Percentiles rank a stretch among this genome's conserved stretches.
These are phyloP conservation scores for Gortyna flavago DNA, from an alignment of 2,888 invertebrate genomes.

Conservation along the genomic window DNA sequence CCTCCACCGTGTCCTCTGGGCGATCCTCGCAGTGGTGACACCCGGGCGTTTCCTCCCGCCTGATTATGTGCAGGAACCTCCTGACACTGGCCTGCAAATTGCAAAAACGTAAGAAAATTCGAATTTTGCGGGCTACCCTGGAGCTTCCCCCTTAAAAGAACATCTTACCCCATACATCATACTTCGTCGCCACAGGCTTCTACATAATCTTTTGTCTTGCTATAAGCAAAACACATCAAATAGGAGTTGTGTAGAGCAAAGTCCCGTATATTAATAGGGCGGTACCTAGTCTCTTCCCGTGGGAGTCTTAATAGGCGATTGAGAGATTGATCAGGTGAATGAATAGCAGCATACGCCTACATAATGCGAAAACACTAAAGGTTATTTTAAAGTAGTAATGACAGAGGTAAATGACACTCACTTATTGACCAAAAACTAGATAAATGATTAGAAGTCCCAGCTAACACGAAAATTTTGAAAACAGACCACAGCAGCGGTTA, in stretches of 20 bases:
- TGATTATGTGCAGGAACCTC: too few species aligned
- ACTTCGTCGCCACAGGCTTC: not conserved
- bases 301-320: slow-evolving; percentile 50
- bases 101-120: not conserved
- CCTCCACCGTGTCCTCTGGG: too few species aligned
- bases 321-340: slow-evolving; percentile 38
- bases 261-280: slow-evolving; percentile 30
- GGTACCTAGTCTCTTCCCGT: slow-evolving; percentile 36
- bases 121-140: not conserved
- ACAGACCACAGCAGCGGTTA: slow-evolving; percentile 6
- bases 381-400: slow-evolving; percentile 23
- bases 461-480: not conserved
- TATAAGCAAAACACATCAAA: slow-evolving; percentile 16
- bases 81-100: too few species aligned
- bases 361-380: slow-evolving; percentile 20
- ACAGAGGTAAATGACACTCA: slow-evolving; percentile 1
- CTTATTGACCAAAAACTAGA: slow-evolving; percentile 5
- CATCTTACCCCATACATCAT: not conserved
- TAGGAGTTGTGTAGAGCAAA: slow-evolving; percentile 19
- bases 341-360: slow-evolving; percentile 42
- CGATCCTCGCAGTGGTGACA: too few species aligned
- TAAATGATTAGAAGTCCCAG: not conserved
- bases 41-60: too few species aligned
- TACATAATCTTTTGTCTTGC: slow-evolving; percentile 13
- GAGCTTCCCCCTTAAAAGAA: not conserved